Evolutionary conservation across 2,113 vertebrate species (phyloP).

Genomic region (Thamnaconus septentrionalis): DNA sequence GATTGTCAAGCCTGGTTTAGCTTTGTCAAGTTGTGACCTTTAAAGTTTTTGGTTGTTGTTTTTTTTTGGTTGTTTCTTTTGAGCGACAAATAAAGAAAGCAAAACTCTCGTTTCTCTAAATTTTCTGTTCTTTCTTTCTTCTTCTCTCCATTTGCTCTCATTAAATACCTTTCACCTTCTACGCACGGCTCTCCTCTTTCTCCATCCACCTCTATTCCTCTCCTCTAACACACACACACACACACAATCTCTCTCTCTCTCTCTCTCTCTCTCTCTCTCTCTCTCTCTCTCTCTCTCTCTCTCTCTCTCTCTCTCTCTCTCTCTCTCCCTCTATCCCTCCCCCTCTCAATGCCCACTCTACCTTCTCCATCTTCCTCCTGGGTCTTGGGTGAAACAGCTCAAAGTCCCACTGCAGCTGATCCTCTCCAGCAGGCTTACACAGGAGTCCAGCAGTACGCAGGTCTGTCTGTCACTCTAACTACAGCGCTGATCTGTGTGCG

Average conservation of each 20-base stretch:
- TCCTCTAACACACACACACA: conserved; percentile 43
- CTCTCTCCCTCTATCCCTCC: conserved; percentile 33
- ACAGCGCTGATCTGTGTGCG: conserved; percentile 29
- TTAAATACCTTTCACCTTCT: not conserved
- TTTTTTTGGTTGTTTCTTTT: too few species aligned
- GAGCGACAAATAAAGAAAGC: too few species aligned
- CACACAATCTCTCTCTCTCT: conserved; percentile 52
- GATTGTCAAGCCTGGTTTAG: too few species aligned
- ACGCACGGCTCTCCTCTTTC: not conserved
- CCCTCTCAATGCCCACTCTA: conserved; percentile 8
- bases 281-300: conserved; percentile 15
- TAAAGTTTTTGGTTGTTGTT: too few species aligned
- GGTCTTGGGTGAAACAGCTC: conserved; percentile 85
- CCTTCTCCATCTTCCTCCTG: conserved; percentile 20
- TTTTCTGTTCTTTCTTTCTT: conserved; percentile 54
- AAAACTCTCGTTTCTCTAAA: too few species aligned
- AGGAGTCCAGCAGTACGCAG: conserved; percentile 99
- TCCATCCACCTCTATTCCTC: conserved; percentile 46
- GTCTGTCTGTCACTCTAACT: conserved; percentile 87
- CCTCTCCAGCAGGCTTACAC: conserved; percentile 99
- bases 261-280: conserved; percentile 52
- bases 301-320: conserved; percentile 22
- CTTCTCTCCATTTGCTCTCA: conserved; percentile 33
- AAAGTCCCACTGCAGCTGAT: conserved; percentile 97
- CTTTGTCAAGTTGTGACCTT: too few species aligned